These are phyloP conservation scores for Cryptophagus acutangulus DNA, from an alignment of 2,888 invertebrate species.

Conservation along the genomic window DNA sequence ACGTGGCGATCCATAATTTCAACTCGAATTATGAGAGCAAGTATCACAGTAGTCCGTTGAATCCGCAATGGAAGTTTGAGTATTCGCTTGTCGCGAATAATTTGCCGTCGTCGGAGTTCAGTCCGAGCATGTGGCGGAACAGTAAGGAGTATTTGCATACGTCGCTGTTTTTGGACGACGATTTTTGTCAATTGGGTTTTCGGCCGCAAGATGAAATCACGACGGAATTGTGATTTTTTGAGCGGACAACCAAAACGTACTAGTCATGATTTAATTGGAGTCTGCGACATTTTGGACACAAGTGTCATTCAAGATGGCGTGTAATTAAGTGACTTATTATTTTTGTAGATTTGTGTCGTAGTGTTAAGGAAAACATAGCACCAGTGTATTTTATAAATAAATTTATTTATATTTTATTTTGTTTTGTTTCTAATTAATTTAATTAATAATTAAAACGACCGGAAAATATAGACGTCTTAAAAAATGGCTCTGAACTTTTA, in stretches of 20 bases:
- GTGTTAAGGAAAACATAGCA: too few species aligned
- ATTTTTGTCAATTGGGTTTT: conserved; percentile 77
- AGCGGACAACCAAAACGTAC: conserved; percentile 3
- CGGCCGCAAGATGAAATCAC: conserved; percentile 86
- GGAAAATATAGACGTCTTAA: too few species aligned
- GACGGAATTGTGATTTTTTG: conserved; percentile 63
- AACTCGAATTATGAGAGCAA: conserved; percentile 42
- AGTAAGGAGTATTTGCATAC: conserved; percentile 48
- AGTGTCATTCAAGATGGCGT: too few species aligned
- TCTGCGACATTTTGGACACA: too few species aligned
- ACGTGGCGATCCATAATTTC: conserved; percentile 40
- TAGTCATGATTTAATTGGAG: too few species aligned
- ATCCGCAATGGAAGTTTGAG: conserved; percentile 54
- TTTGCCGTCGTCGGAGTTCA: conserved; percentile 47
- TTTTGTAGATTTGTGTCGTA: too few species aligned
- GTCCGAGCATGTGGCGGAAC: conserved; percentile 47
- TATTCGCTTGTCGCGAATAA: conserved; percentile 37
- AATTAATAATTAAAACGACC: too few species aligned
- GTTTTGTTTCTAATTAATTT: too few species aligned
- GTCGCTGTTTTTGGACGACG: conserved; percentile 70
- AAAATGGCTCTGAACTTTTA: too few species aligned
- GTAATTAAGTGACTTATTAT: too few species aligned
- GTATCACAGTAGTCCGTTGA: conserved; percentile 39
- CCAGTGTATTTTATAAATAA: too few species aligned
- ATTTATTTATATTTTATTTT: too few species aligned